phyloP scores from a whole-genome alignment of 2,797 vertebrate species.

The Lophotriccus pileatus region DNA sequence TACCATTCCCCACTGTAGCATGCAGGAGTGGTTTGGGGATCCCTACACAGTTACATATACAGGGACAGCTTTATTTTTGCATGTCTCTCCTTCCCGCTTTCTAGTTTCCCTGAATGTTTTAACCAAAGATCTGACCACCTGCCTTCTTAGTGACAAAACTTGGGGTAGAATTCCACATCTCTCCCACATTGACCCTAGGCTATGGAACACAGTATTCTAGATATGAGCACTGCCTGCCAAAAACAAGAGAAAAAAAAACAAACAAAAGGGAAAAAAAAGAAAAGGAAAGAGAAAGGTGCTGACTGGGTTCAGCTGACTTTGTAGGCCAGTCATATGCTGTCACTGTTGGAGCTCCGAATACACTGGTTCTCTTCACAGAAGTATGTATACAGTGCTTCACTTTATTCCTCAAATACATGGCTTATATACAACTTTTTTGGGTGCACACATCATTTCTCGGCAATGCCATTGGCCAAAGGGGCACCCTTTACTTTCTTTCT shows the following conservation, averaged over 20 bases:
- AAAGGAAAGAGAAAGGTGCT: background rate
- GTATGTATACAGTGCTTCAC: too few relatives aligned
- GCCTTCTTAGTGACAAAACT: background rate
- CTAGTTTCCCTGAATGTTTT: background rate
- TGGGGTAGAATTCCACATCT: background rate
- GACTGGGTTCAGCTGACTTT: background rate
- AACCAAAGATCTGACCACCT: background rate
- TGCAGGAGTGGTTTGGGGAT: background rate
- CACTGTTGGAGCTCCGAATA: too few relatives aligned
- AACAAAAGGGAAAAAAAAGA: background rate
- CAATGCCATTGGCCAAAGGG: too few relatives aligned
- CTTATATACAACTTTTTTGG: too few relatives aligned
- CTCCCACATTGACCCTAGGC: background rate
- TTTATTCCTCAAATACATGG: too few relatives aligned
- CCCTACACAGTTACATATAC: background rate
- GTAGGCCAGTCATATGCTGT: background rate
- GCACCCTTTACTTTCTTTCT: too few relatives aligned
- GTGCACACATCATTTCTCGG: too few relatives aligned
- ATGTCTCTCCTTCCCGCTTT: background rate
- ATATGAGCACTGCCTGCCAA: background rate
- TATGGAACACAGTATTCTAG: background rate
- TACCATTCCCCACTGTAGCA: background rate
- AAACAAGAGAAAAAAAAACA: too few relatives aligned
- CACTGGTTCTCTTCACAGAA: too few relatives aligned
- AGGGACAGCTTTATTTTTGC: background rate